phyloP scores from a whole-genome alignment of 30 jellyfish, hydroid and myxozoan genomes.

The Mastigias papua region DNA sequence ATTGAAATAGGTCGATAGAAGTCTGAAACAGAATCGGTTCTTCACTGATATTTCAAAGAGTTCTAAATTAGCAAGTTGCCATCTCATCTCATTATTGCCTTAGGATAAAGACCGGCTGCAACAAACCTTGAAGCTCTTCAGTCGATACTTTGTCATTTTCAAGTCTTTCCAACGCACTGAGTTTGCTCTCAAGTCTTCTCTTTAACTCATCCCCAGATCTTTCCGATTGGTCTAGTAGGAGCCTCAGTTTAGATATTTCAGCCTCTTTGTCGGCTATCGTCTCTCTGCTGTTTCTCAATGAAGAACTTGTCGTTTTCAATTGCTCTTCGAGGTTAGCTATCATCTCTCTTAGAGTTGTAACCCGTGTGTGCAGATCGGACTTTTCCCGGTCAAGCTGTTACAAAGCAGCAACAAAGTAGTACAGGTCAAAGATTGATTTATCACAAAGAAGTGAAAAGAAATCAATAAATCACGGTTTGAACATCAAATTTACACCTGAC shows the following conservation, averaged over 20 bases:
- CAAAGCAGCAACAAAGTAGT: background rate
- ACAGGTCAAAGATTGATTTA: too few species aligned
- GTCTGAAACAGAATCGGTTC: too few species aligned
- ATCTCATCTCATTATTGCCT: too few species aligned
- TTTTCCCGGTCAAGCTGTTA: conserved; percentile 87
- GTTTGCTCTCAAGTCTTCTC: conserved; percentile 77
- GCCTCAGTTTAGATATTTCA: conserved; percentile 78
- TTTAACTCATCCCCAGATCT: conserved; percentile 77
- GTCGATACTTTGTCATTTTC: conserved; percentile 41
- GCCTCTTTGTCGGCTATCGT: conserved; percentile 89
- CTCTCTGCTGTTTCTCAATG: conserved; percentile 78
- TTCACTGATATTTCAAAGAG: too few species aligned
- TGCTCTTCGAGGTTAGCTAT: conserved; percentile 80
- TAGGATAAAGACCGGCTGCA: background rate
- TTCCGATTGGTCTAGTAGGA: conserved; percentile 86
- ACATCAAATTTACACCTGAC: too few species aligned
- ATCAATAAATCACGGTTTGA: too few species aligned
- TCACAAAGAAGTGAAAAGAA: too few species aligned
- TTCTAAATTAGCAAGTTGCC: background rate
- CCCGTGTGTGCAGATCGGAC: conserved; percentile 72
- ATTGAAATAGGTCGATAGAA: too few species aligned
- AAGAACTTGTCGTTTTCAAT: conserved; percentile 67
- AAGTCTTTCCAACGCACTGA: conserved; percentile 38
- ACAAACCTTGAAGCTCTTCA: conserved; percentile 63
- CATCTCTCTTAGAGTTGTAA: conserved; percentile 75